These are phyloP conservation scores for Stegodyphus mimosarum DNA, from an alignment of 1,140 invertebrate genomes.

Conservation along the genomic window DNA sequence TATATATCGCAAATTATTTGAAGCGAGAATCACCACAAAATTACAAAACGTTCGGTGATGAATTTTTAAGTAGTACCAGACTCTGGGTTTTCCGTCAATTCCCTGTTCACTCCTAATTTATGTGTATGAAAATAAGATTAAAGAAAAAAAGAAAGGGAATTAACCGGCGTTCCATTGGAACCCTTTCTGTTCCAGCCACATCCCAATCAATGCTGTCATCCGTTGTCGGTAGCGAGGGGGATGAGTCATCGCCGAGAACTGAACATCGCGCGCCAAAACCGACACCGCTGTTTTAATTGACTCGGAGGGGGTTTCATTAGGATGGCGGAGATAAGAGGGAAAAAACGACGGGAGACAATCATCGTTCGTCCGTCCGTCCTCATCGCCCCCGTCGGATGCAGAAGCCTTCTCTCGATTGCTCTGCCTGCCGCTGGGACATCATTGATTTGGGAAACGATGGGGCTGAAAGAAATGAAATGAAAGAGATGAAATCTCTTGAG, in stretches of 20 bases:
- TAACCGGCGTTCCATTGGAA: neutral
- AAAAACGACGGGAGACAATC: neutral
- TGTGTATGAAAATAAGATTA: too few relatives aligned
- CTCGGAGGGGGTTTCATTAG: conserved; percentile 17
- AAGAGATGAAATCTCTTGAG: neutral
- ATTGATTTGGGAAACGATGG: too few relatives aligned
- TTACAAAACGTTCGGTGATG: too few relatives aligned
- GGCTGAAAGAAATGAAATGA: neutral
- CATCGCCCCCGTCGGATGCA: too few relatives aligned
- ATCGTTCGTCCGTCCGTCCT: too few relatives aligned
- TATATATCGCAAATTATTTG: too few relatives aligned
- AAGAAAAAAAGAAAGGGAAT: neutral
- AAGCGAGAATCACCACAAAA: too few relatives aligned
- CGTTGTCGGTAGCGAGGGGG: neutral
- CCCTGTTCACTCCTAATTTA: too few relatives aligned
- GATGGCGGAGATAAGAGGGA: neutral
- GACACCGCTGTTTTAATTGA: conserved; percentile 9
- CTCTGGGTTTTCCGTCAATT: too few relatives aligned
- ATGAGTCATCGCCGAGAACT: conserved; percentile 16
- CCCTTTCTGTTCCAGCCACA: conserved; percentile 1
- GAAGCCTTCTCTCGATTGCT: too few relatives aligned
- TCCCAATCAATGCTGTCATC: conserved; percentile 45
- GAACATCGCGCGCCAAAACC: neutral
- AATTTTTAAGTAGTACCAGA: too few relatives aligned
- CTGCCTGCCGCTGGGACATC: too few relatives aligned